phyloP scores from a whole-genome alignment of 64 coral and sea anemone species.

The Montipora cactus region DNA sequence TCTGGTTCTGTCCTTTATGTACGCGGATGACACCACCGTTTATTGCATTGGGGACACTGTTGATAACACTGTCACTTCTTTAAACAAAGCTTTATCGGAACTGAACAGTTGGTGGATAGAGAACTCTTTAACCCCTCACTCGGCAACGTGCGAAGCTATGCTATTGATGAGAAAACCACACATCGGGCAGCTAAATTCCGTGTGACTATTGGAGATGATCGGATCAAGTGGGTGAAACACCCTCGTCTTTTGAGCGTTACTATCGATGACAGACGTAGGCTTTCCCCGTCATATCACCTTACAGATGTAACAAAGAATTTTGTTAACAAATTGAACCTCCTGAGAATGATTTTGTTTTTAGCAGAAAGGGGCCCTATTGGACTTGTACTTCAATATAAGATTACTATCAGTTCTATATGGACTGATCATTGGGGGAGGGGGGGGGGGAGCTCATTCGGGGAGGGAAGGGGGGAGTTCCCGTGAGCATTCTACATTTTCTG shows the following conservation, averaged over 20 bases:
- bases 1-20: neutral
- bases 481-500: slow-evolving; percentile 6
- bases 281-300: neutral
- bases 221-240: neutral
- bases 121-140: neutral
- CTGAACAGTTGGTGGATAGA: slow-evolving; percentile 1
- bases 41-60: neutral
- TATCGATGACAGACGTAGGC: neutral
- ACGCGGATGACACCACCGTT: too few relatives aligned
- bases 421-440: neutral
- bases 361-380: slow-evolving; percentile 1
- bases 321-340: too few relatives aligned
- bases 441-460: too few relatives aligned
- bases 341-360: neutral
- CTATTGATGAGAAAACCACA: slow-evolving; percentile 17
- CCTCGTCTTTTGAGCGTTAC: neutral
- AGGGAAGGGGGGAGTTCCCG: too few relatives aligned
- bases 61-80: neutral
- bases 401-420: slow-evolving; percentile 9
- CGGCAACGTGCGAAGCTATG: slow-evolving; percentile 17
- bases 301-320: neutral
- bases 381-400: slow-evolving; percentile 13
- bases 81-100: slow-evolving; percentile 15
- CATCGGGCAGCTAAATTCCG: neutral
- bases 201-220: neutral